A percentile compares a stretch with the other conserved stretches of the same genome.
Evolutionary conservation across 37 sponge, comb jelly and placozoan species (phyloP).

Genomic region (Crambe crambe): DNA sequence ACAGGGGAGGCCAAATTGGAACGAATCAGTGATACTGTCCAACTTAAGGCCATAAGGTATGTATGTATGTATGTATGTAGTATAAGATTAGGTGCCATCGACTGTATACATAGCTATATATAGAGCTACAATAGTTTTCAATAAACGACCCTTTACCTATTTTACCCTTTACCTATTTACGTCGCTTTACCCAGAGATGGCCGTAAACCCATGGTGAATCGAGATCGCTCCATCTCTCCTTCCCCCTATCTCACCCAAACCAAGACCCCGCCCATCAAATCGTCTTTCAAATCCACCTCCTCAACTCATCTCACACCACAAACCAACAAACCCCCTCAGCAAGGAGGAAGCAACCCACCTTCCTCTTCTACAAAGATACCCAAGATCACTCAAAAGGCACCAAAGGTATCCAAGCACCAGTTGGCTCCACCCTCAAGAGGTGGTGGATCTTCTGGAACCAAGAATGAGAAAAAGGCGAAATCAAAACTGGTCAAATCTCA

Average conservation of each 20-base stretch:
- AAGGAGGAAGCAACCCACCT: too few relatives aligned
- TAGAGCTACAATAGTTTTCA: too few relatives aligned
- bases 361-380: neutral
- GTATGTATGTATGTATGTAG: neutral
- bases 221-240: conserved; percentile 53
- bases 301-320: neutral
- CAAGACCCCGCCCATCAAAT: conserved; percentile 4
- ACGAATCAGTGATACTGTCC: conserved; percentile 61
- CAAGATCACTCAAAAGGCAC: neutral
- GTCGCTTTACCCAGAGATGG: conserved; percentile 31
- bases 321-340: neutral
- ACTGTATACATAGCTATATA: too few relatives aligned
- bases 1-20: conserved; percentile 79
- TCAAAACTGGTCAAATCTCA: neutral
- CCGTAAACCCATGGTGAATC: neutral
- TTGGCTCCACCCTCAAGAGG: neutral
- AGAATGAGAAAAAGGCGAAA: neutral
- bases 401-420: neutral
- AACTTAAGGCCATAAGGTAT: conserved; percentile 67
- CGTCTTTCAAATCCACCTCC: neutral
- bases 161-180: too few relatives aligned
- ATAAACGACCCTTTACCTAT: too few relatives aligned
- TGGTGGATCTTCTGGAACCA: neutral
- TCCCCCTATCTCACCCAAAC: conserved; percentile 17
- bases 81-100: too few relatives aligned